Conservation (phyloP, 1,140 invertebrate genomes). For the Adelges cooleyi region DNA sequence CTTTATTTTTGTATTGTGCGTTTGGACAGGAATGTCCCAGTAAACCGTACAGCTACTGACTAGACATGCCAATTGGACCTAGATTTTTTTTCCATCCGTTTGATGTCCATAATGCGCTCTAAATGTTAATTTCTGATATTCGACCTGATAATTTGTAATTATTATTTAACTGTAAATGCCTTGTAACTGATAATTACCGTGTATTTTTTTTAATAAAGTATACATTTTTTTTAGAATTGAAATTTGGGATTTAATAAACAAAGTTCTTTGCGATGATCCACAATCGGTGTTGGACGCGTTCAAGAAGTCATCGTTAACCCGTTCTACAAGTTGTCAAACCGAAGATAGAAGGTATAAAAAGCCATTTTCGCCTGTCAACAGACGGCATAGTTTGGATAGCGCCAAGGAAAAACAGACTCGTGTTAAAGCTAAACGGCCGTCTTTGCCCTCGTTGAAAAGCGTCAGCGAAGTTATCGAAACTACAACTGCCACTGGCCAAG, state of each 20-base stretch:
- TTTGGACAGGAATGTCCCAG: too few relatives aligned
- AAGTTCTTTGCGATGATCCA: constrained; percentile 32
- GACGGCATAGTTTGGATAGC: background rate
- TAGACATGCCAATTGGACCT: too few relatives aligned
- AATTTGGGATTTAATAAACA: constrained; percentile 36
- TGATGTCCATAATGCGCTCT: too few relatives aligned
- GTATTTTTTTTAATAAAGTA: too few relatives aligned
- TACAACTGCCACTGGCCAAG: background rate
- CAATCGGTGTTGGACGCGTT: background rate
- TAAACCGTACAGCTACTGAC: too few relatives aligned
- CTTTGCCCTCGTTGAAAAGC: background rate
- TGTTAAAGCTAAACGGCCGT: background rate
- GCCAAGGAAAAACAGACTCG: background rate
- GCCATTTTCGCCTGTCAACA: background rate
- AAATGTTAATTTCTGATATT: too few relatives aligned
- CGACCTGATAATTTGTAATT: too few relatives aligned
- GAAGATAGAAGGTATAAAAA: background rate
- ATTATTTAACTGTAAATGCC: too few relatives aligned
- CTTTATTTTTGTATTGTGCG: too few relatives aligned
- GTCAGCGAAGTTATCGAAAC: background rate
- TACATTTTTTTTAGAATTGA: constrained; percentile 31
- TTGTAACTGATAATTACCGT: too few relatives aligned
- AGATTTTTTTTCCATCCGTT: too few relatives aligned
- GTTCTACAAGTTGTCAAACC: background rate
- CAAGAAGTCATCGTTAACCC: background rate